Percentiles rank a stretch among this genome's conserved stretches.
Evolutionary conservation across 2,113 vertebrate species (phyloP).

Genomic region (Chaetodon auriga): DNA sequence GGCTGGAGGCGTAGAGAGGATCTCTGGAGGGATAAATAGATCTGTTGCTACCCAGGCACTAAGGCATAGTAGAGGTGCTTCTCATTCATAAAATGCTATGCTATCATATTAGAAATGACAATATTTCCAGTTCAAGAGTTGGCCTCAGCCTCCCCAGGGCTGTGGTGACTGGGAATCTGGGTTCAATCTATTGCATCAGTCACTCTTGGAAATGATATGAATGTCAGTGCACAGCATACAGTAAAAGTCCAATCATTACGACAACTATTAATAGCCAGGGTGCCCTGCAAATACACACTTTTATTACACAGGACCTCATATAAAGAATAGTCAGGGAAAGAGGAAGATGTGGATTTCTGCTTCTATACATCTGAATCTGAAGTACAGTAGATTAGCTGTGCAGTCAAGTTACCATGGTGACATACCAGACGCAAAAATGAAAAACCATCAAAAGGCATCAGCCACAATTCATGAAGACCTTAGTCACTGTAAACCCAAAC

Average conservation of each 20-base stretch:
- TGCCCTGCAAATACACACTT: not conserved
- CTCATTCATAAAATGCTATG: conserved; percentile 11
- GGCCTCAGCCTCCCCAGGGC: conserved; percentile 12
- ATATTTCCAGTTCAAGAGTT: conserved; percentile 15
- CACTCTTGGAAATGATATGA: conserved; percentile 1
- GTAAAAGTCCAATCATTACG: not conserved
- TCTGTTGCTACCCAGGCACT: conserved; percentile 1
- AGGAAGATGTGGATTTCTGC: not conserved
- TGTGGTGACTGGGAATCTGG: not conserved
- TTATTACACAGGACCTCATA: not conserved
- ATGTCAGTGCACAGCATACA: not conserved
- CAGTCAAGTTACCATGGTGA: conserved; percentile 13
- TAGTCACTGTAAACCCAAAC: not conserved
- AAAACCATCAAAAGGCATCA: not conserved
- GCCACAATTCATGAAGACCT: not conserved
- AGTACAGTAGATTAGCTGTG: not conserved
- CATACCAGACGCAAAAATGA: not conserved
- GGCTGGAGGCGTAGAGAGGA: not conserved
- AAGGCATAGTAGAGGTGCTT: not conserved
- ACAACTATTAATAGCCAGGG: not conserved
- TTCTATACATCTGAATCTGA: not conserved
- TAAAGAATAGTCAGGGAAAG: not conserved
- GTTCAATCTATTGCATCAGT: conserved; percentile 12
- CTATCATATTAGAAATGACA: conserved; percentile 5
- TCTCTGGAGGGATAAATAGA: not conserved